Base-by-base conservation (phyloP, 2,888 invertebrate species). In the Trichopria drosophilae region DNA sequence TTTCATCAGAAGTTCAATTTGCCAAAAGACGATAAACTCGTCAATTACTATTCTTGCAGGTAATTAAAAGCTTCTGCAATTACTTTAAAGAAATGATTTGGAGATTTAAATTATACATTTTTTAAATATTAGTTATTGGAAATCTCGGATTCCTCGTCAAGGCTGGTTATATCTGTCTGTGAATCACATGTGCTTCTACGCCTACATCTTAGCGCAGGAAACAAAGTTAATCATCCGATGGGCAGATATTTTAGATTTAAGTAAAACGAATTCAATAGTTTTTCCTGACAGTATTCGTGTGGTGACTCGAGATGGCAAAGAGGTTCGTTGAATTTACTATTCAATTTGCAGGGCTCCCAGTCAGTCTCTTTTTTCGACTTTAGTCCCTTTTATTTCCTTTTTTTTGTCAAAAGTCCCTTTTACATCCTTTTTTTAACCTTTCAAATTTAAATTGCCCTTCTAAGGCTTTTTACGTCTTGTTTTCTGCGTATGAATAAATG, bases 91-190 rank as follows among this genome's bases (percentile, higher is more conserved):
- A n/a, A n/a, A n/a, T n/a, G 1, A 3, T 15, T 7, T 18, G 23
- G 10, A 4, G 5, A 20, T 22, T 16, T 15, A n/a, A 22, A 13
- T 18, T 26, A 35, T 47, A 9, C 19, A 35, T 32, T 19, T 44
- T 48, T 26, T 40, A 9, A 37, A 37, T 20, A 10, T 52, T 71
- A 96, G 96, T 71, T 95, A 92, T 71, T 91, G 93, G 87, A 94
- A 93, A 76, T 88, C 91, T 24, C 87, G 87, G 73, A 81, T 98
- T 61, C 97, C 96, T 0, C 80, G 92, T n/a, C 97, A 97, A 79
- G 98, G 98, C 23, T 93, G 94, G 87, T 81, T 98, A 72, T 99
- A 97, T 72, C 82, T 98, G n/a, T 95, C 96, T 15, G 87, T 98
- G 24, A 93, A 95, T 73, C 93, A 94, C 75, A 82, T 97, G 73